Conservation (phyloP, 2,888 invertebrate genomes). For the Chelonus formosanus region DNA sequence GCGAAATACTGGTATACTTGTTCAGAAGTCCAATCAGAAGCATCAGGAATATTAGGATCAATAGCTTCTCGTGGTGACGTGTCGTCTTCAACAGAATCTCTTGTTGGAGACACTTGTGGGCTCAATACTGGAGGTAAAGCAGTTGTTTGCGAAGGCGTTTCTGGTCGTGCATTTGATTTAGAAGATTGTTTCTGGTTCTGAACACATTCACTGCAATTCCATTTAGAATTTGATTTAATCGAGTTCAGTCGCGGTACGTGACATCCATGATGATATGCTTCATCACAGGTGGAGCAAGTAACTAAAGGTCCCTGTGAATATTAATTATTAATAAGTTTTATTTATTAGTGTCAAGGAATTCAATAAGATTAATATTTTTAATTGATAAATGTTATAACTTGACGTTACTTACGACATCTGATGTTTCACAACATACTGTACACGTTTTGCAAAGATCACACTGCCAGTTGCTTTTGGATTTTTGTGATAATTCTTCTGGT, state of each 20-base stretch:
- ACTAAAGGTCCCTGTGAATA: slow-evolving; percentile 72
- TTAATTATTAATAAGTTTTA: not conserved
- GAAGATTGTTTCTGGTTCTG: slow-evolving; percentile 51
- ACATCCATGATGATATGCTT: slow-evolving; percentile 84
- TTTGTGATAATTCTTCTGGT: slow-evolving; percentile 71
- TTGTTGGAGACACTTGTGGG: slow-evolving; percentile 59
- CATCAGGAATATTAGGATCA: slow-evolving; percentile 79
- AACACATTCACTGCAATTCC: slow-evolving; percentile 77
- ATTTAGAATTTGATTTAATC: slow-evolving; percentile 71
- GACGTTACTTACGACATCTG: slow-evolving; percentile 73
- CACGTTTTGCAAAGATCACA: slow-evolving; percentile 92
- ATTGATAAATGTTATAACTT: too few relatives aligned
- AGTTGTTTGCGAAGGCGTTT: slow-evolving; percentile 53
- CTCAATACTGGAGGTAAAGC: slow-evolving; percentile 57
- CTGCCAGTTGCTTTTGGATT: slow-evolving; percentile 81
- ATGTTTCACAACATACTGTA: slow-evolving; percentile 80
- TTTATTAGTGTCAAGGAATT: not conserved
- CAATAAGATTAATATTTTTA: too few relatives aligned
- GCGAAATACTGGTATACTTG: slow-evolving; percentile 85
- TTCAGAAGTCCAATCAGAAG: slow-evolving; percentile 81
- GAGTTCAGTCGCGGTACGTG: slow-evolving; percentile 74
- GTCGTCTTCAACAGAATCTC: slow-evolving; percentile 55
- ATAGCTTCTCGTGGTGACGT: slow-evolving; percentile 57
- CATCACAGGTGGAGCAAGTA: slow-evolving; percentile 85
- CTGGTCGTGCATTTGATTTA: slow-evolving; percentile 45